Base-by-base conservation (phyloP, 2,888 invertebrate species). In the Mallateleia sp. region DNA sequence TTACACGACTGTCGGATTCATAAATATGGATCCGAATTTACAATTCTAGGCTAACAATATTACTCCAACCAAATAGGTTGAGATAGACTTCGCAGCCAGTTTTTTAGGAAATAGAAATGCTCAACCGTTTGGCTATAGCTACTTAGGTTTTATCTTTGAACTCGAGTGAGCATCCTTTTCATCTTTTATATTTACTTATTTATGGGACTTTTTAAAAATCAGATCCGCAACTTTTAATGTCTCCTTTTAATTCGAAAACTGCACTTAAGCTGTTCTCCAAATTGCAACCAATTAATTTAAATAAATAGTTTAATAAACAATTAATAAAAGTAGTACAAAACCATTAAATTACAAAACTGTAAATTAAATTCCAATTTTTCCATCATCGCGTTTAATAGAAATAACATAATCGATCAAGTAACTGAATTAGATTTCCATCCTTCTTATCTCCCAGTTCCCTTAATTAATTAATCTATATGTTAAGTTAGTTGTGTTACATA, bases 11-110 rank as follows among this genome's bases (percentile, higher is more conserved):
- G 62, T 25, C 20, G 38, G 32, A 62, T 69, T 69, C 67, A 75
- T 82, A 82, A 82, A 82, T 75, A 72, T 82, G 75, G 24, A 82
- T 75, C n/a, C 32, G 18, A 75, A 69, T 82, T 54, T 62, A 75
- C 67, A 74, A 67, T 75, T 81, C 66, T 20, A 47, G 60, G 18
- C 18, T 50, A 52, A 75, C 38, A 54, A 75, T 54, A 62, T 69
- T 82, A 75, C 45, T 60, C 54, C 45, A 75, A 58, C 45, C 58
- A 58, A 82, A 67, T 47, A 45, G 45, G 42, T 60, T 14, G 45
- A 25, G 28, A 56, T 32, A 34, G 34, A 56, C 6, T 28, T 38
- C 45, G 15, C 22, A 15, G 50, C 28, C 22, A 22, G 11, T 56
- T 64, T 80, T 75, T 45, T 34, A 20, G 7, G 2, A 62, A 60